Evolutionary conservation across 37 sponge, comb jelly and placozoan species (phyloP).

Genomic region (Mnemiopsis leidyi): DNA sequence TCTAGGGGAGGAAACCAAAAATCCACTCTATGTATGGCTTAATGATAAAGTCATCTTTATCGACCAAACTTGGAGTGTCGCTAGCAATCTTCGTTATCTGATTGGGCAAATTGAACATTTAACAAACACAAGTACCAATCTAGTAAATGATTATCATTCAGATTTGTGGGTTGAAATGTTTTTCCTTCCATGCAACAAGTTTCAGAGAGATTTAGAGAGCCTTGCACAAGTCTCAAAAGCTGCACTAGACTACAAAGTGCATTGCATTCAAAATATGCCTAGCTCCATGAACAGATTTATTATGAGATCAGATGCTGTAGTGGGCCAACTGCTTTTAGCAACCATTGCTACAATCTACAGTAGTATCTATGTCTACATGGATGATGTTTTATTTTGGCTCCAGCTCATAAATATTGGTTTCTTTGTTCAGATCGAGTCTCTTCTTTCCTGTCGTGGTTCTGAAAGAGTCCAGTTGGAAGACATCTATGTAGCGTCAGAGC

Average conservation of each 20-base stretch:
- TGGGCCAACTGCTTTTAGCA: neutral
- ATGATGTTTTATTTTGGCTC: constrained; percentile 25
- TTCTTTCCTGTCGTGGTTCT: neutral
- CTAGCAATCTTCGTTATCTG: neutral
- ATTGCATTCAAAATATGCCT: neutral
- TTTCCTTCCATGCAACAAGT: neutral
- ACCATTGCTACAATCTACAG: neutral
- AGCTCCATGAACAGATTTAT: neutral
- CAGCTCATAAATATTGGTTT: constrained; percentile 1
- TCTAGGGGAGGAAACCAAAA: neutral
- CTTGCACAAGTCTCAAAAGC: neutral
- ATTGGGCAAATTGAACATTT: neutral
- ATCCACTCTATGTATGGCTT: constrained; percentile 9
- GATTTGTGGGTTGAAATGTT: neutral
- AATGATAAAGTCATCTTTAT: neutral
- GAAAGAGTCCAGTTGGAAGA: neutral
- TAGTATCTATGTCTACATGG: neutral
- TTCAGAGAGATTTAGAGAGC: constrained; percentile 1
- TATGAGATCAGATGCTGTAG: neutral
- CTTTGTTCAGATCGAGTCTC: constrained; percentile 12
- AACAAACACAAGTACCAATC: neutral
- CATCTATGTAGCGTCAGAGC: neutral
- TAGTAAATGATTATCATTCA: neutral
- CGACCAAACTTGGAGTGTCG: neutral
- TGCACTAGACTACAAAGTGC: neutral